Evolutionary conservation across 2,113 vertebrate genomes (phyloP), one percentile per base, ranked within the genome.

Genomic region (Scartelaos histophorus): DNA sequence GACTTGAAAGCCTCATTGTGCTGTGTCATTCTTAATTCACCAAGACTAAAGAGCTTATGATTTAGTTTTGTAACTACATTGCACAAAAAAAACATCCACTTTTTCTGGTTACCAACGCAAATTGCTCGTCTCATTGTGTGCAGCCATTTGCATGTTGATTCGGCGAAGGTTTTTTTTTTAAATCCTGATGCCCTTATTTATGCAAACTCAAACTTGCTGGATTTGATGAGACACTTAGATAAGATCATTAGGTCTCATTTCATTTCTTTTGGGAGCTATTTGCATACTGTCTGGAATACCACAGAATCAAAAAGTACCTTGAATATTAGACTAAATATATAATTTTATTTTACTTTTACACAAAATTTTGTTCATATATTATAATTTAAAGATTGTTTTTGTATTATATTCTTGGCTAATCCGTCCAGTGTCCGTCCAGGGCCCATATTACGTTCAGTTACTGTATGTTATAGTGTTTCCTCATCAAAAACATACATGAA

Each of bases 1-100:
- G 53, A 80, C 43, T 66, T 69, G 66, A 24, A 66, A 51, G 22
- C 35, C 17, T 21, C 34, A 69, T 71, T 71, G 66, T 5, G 75
- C 71, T 65, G 77, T 68, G 77, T 84, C 75, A 79, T 66, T 73
- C 69, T 69, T 10, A 51, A 73, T 70, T 43, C 45, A 7, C 45
- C 2, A 12, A 9, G 46, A 22, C 21, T 19, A 64, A 62, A 16
- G 29, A 38, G 61, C 29, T 35, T 19, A 64, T 3, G 58, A 34
- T 64, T 64, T 64, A n/a, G 51, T 54, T 54, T 54, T 21, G 51
- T 54, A 51, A 51, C 16, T 51, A 54, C 9, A 19, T 54, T 17
- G 3, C 15, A 51, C 19, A 54, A 54, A 54, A n/a, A 54, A 64
- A 64, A 64, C 13, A 29, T 25, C 9, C 49, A 19, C 51, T 54